Evolutionary conservation across 2,797 vertebrate genomes (phyloP).

Genomic region (Myripristis murdjan): DNA sequence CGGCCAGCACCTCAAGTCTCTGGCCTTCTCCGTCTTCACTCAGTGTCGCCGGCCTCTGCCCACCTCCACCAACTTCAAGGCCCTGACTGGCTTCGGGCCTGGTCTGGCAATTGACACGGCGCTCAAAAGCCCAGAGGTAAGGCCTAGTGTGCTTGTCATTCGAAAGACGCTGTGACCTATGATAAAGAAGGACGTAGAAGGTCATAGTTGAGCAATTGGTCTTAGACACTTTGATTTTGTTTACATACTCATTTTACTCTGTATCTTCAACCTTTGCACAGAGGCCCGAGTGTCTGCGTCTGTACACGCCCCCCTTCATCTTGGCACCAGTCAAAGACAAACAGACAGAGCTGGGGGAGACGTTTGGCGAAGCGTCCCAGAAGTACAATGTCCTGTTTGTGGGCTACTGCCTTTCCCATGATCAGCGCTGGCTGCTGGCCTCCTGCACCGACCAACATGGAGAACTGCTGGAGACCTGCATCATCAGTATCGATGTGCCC

Average conservation of each 20-base stretch:
- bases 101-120: constrained; percentile 97
- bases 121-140: constrained; percentile 96
- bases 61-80: constrained; percentile 96
- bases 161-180: not conserved
- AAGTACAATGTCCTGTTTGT: constrained; percentile 99
- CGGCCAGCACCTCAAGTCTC: constrained; percentile 96
- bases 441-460: constrained; percentile 98
- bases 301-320: constrained; percentile 97
- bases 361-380: constrained; percentile 97
- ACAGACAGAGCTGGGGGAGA: constrained; percentile 97
- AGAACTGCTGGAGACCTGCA: constrained; percentile 97
- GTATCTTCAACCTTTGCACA: constrained; percentile 52
- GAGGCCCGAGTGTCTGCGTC: constrained; percentile 95
- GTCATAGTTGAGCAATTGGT: not conserved
- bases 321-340: constrained; percentile 98
- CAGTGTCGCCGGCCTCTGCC: constrained; percentile 97
- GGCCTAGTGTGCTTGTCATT: constrained; percentile 23
- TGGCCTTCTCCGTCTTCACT: constrained; percentile 98
- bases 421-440: constrained; percentile 97
- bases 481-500: constrained; percentile 97
- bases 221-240: not conserved
- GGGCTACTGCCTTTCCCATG: constrained; percentile 98
- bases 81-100: constrained; percentile 97
- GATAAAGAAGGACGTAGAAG: not conserved
- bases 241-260: constrained; percentile 18